These are phyloP conservation scores for Phalacrocorax carbo DNA, from an alignment of 2,113 vertebrate genomes.

Conservation along the genomic window DNA sequence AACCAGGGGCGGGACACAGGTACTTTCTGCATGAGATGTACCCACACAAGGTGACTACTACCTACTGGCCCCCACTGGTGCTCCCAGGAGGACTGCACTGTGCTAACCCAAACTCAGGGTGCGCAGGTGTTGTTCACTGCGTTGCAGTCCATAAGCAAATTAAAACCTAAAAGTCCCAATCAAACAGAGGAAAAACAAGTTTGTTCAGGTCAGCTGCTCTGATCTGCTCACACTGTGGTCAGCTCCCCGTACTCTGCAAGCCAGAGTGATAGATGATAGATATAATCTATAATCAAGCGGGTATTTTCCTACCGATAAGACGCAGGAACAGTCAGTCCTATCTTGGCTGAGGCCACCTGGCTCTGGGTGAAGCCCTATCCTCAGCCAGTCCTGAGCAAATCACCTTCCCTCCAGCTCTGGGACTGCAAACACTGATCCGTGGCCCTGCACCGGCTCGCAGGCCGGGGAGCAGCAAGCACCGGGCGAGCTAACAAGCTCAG, in stretches of 20 bases:
- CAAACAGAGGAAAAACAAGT: background rate
- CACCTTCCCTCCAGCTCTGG: background rate
- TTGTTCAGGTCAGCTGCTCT: background rate
- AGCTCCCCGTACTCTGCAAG: background rate
- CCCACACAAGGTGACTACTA: background rate
- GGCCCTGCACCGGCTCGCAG: rapidly evolving
- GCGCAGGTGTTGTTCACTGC: background rate
- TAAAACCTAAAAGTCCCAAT: background rate
- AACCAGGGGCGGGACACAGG: background rate
- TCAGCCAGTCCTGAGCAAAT: background rate
- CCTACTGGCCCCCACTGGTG: too few relatives aligned
- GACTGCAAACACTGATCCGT: background rate
- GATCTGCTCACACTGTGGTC: background rate
- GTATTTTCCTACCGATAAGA: background rate
- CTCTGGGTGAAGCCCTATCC: background rate
- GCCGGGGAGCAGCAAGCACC: background rate
- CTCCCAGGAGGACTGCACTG: too few relatives aligned
- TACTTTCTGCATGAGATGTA: background rate
- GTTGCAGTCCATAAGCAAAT: background rate
- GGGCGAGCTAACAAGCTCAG: background rate
- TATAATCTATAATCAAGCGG: background rate
- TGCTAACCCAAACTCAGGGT: rapidly evolving
- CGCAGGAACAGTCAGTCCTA: background rate
- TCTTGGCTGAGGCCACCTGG: background rate
- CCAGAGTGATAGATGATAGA: background rate